These are phyloP conservation scores for Rhorus exstirpatorius DNA, from an alignment of 2,888 invertebrate genomes.

Conservation along the genomic window DNA sequence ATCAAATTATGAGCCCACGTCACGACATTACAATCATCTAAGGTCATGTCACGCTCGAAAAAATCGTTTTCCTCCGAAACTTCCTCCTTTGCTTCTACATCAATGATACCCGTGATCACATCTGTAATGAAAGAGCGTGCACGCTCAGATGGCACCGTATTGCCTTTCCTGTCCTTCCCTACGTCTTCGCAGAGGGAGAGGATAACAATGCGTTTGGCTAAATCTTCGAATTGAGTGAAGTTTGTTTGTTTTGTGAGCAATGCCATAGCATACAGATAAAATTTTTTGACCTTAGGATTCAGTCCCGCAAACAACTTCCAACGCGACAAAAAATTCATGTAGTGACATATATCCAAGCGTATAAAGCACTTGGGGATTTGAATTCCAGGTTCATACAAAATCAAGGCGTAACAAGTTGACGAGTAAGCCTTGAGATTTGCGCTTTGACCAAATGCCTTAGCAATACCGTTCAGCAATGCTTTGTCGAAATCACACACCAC, in stretches of 20 bases:
- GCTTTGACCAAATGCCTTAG: constrained; percentile 17
- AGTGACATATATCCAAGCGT: background rate
- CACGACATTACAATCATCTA: too few relatives aligned
- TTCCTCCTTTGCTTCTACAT: too few relatives aligned
- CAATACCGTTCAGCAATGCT: constrained; percentile 58
- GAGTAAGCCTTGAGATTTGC: background rate
- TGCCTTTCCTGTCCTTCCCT: background rate
- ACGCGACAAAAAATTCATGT: background rate
- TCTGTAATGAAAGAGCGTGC: too few relatives aligned
- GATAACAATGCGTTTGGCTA: background rate
- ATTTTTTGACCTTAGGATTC: background rate
- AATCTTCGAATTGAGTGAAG: background rate
- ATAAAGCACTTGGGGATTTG: background rate
- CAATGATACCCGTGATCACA: background rate
- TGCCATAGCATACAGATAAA: background rate
- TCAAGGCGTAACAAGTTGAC: background rate
- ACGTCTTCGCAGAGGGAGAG: too few relatives aligned
- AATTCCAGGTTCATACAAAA: background rate
- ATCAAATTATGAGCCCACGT: too few relatives aligned
- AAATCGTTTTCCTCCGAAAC: too few relatives aligned
- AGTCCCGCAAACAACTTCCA: background rate
- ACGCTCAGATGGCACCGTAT: too few relatives aligned
- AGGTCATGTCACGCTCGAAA: too few relatives aligned
- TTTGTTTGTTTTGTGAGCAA: background rate
- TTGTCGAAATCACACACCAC: constrained; percentile 59